A percentile compares a stretch with the other conserved stretches of the same genome.
phyloP scores from a whole-genome alignment of 2,113 vertebrate species.

The Muscicapa adusta region DNA sequence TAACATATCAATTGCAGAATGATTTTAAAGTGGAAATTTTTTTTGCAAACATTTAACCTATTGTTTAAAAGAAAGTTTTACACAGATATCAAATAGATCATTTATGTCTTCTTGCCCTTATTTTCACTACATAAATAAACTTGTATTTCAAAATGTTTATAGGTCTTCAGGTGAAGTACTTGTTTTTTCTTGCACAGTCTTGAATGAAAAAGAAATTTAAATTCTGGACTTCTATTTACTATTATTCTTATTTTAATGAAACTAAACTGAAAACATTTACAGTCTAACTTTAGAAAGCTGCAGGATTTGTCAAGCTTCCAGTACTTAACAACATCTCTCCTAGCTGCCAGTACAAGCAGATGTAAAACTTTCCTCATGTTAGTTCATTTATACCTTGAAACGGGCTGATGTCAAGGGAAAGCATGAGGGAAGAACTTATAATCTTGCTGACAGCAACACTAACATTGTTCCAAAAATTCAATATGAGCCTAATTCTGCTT shows the following conservation, averaged over 20 bases:
- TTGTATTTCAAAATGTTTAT: neutral
- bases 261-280: neutral
- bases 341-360: slow-evolving; percentile 19
- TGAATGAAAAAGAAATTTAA: neutral
- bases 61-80: neutral
- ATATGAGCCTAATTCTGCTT: slow-evolving; percentile 28
- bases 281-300: slow-evolving; percentile 11
- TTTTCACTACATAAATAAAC: neutral
- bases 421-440: slow-evolving; percentile 10
- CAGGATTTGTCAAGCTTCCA: slow-evolving; percentile 43
- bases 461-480: slow-evolving; percentile 33
- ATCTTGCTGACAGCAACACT: slow-evolving; percentile 26
- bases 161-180: neutral
- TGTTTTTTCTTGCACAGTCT: neutral
- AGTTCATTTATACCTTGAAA: slow-evolving; percentile 50
- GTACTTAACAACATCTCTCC: neutral
- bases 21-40: neutral
- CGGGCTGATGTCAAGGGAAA: neutral
- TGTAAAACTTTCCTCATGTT: slow-evolving; percentile 10
- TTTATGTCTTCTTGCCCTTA: neutral
- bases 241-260: neutral
- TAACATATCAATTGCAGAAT: neutral
- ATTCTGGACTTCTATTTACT: neutral
- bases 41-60: neutral
- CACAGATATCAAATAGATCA: neutral